Conservation (phyloP, 2,113 vertebrate species). For the Electrona antarctica region DNA sequence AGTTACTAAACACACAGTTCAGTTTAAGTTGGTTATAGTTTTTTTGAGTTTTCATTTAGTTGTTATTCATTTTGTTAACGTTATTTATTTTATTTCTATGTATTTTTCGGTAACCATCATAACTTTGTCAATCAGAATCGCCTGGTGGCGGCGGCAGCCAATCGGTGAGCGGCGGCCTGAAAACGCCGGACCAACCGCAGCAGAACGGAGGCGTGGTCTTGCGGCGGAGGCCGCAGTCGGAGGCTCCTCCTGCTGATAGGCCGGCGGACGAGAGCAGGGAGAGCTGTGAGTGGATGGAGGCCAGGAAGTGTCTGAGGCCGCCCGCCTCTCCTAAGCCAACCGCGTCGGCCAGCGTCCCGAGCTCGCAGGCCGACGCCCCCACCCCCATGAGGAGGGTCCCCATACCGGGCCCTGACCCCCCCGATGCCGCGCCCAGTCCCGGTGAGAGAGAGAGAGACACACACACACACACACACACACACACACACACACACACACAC, state of each 20-base stretch:
- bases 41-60: too few species aligned
- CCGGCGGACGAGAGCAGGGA: constrained; percentile 52
- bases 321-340: constrained; percentile 91
- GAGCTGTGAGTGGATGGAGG: constrained; percentile 80
- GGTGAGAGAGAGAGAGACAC: constrained; percentile 72
- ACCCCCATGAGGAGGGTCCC: constrained; percentile 87
- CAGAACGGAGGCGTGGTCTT: constrained; percentile 85
- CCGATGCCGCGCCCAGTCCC: constrained; percentile 77
- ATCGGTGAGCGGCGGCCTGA: constrained; percentile 73
- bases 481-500: too few species aligned
- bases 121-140: constrained; percentile 63
- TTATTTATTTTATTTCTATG: too few species aligned
- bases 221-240: constrained; percentile 79
- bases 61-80: too few species aligned
- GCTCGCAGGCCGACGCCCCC: constrained; percentile 79
- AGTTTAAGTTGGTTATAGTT: too few species aligned
- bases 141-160: constrained; percentile 79
- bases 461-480: constrained; percentile 6
- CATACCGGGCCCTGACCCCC: constrained; percentile 80
- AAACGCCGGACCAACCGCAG: constrained; percentile 59
- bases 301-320: constrained; percentile 84
- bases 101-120: too few species aligned
- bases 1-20: too few species aligned
- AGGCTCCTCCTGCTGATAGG: constrained; percentile 64
- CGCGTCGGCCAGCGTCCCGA: constrained; percentile 71